phyloP scores from a whole-genome alignment of 2,797 vertebrate species.

The Ptychadena robeensis region DNA sequence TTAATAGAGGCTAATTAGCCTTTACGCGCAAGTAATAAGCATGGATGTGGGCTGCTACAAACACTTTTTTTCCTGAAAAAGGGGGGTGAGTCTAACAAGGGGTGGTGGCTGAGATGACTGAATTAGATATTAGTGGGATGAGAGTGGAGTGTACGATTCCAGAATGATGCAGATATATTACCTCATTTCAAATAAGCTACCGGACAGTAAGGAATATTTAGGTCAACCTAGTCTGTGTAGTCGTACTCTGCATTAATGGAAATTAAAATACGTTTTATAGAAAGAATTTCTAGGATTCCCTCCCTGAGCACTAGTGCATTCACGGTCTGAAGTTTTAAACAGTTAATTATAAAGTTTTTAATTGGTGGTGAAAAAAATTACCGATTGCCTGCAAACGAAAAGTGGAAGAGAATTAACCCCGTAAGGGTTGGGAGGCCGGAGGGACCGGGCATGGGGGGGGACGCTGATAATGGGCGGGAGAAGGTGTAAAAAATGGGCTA shows the following conservation, averaged over 20 bases:
- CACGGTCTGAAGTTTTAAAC: slow-evolving; percentile 84
- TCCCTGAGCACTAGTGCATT: slow-evolving; percentile 79
- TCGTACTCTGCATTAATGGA: slow-evolving; percentile 84
- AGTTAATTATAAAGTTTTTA: slow-evolving; percentile 83
- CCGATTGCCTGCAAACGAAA: slow-evolving; percentile 74
- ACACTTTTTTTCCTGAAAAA: slow-evolving; percentile 74
- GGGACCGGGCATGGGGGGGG: neutral
- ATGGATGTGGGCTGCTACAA: slow-evolving; percentile 77
- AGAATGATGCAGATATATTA: slow-evolving; percentile 78
- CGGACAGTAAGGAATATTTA: slow-evolving; percentile 87
- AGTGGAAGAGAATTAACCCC: slow-evolving; percentile 67
- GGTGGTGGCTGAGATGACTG: slow-evolving; percentile 82
- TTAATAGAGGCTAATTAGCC: slow-evolving; percentile 80
- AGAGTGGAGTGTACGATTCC: slow-evolving; percentile 76
- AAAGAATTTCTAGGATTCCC: slow-evolving; percentile 81
- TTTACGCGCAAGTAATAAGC: slow-evolving; percentile 83
- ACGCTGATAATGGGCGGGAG: neutral
- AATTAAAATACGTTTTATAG: slow-evolving; percentile 87
- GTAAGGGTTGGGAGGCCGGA: neutral
- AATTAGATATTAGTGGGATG: slow-evolving; percentile 83
- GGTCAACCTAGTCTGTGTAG: slow-evolving; percentile 79
- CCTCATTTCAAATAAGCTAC: slow-evolving; percentile 82
- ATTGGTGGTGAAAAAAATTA: slow-evolving; percentile 83
- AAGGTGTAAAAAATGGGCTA: neutral
- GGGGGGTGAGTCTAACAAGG: slow-evolving; percentile 78